These are phyloP conservation scores for Sitodiplosis mosellana DNA, from an alignment of 1,140 invertebrate genomes.

Conservation along the genomic window DNA sequence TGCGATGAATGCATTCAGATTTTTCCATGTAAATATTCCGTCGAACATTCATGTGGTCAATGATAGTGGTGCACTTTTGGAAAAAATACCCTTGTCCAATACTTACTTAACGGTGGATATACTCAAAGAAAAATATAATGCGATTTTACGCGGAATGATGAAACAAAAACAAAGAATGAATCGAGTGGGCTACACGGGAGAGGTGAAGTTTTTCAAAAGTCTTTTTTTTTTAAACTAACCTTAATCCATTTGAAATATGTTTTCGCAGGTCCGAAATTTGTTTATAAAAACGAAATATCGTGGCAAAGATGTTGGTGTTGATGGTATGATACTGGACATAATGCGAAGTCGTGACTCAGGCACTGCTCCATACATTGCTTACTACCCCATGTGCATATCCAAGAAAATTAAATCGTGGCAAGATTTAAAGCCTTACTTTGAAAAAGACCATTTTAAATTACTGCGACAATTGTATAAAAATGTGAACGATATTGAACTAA, in stretches of 20 bases:
- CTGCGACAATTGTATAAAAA: conserved; percentile 28
- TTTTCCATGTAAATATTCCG: no score
- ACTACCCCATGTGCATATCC: conserved; percentile 45
- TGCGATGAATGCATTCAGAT: no score
- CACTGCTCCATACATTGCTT: conserved; percentile 54
- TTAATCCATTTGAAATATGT: neutral
- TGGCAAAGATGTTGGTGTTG: conserved; percentile 47
- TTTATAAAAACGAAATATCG: conserved; percentile 8
- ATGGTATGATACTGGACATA: conserved; percentile 64
- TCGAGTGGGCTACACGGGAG: no score
- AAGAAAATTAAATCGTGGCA: conserved; percentile 43
- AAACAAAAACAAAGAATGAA: no score
- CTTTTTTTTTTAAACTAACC: neutral
- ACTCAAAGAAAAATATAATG: no score
- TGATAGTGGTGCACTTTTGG: no score
- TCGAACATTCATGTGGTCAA: no score
- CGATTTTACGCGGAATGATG: no score
- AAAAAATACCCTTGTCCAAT: no score
- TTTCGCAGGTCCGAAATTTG: neutral
- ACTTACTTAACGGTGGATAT: no score
- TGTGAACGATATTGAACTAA: conserved; percentile 61
- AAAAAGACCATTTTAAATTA: conserved; percentile 10
- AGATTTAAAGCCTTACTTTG: conserved; percentile 36
- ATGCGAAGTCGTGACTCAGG: conserved; percentile 74
- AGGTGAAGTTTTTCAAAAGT: neutral